Conservation (phyloP, 2,113 vertebrate species). For the Polyodon spathula region DNA sequence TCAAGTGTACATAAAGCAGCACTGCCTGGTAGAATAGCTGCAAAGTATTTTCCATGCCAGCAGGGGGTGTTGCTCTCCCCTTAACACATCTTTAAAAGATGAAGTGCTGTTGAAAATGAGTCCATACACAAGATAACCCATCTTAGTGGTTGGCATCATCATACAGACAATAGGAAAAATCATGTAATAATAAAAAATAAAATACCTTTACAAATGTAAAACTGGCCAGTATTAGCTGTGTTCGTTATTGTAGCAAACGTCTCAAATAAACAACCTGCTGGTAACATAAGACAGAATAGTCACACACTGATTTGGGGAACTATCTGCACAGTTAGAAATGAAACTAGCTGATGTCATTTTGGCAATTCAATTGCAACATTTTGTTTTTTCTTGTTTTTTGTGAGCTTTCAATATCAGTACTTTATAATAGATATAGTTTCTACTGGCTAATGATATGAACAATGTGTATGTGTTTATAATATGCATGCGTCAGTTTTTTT, state of each 20-base stretch:
- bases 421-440: too few relatives aligned
- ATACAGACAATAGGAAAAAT: slow-evolving; percentile 10
- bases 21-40: slow-evolving; percentile 34
- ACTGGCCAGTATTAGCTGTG: background rate
- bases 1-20: slow-evolving; percentile 19
- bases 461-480: too few relatives aligned
- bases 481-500: too few relatives aligned
- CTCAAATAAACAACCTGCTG: slow-evolving; percentile 18
- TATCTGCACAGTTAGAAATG: slow-evolving; percentile 41
- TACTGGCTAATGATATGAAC: too few relatives aligned
- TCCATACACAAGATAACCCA: slow-evolving; percentile 21
- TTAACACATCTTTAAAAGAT: slow-evolving; percentile 10
- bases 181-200: slow-evolving; percentile 13
- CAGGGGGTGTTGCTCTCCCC: slow-evolving; percentile 1
- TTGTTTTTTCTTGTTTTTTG: too few relatives aligned
- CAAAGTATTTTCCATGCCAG: slow-evolving; percentile 47
- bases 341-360: slow-evolving; percentile 42
- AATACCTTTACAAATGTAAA: background rate
- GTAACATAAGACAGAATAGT: slow-evolving; percentile 44
- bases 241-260: too few relatives aligned
- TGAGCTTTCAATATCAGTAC: too few relatives aligned
- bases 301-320: slow-evolving; percentile 10
- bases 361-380: too few relatives aligned
- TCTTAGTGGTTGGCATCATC: slow-evolving; percentile 31
- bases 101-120: slow-evolving; percentile 6